Base-by-base conservation (phyloP, 2,797 vertebrate genomes). In the Babyrousa celebensis region DNA sequence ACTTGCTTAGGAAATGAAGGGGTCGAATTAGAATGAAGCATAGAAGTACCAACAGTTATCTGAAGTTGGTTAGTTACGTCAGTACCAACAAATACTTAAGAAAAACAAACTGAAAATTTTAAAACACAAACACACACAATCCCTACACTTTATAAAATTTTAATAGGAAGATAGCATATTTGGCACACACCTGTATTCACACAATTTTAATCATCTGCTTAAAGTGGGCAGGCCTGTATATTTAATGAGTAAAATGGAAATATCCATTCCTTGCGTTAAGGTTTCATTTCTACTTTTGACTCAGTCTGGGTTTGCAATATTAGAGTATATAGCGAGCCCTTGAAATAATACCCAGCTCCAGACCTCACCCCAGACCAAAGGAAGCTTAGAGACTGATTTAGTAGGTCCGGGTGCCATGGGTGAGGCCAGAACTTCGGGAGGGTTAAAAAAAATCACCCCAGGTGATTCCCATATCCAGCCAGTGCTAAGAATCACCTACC, bases 91-190 rank as follows among this genome's bases (percentile, higher is more conserved):
- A n/a, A 70, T 72, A 18, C 29, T 40, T 60, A 74, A 60, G 25
- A 63, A 65, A 80, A 92, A 54, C 32, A 65, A 85, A 79, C 23
- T 54, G 36, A 86, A 86, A 86, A 18, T 36, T 25, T 48, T 9
- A 63, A n/a, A 82, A 48, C 18, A 56, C 25, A 10, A 4, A 12
- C 27, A 71, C 4, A 14, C 10, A 12, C 27, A 54, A 18, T 67
- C 21, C 6, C 8, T 58, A 17, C 5, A 62, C 12, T 11, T 20
- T 17, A 36, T 25, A 67, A 23, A 23, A 25, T 63, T 92, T 72
- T 52, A 89, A 75, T 58, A 12, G 48, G 92, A 77, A 52, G 23
- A 11, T 56, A 21, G 18, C 2, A 0, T 54, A 23, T 56, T 78
- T 89, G 54, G 20, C 2, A 1, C 20, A 58, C 29, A n/a, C 54